These are phyloP conservation scores for Cyprinus carpio DNA, from an alignment of 2,113 vertebrate species.

Conservation along the genomic window DNA sequence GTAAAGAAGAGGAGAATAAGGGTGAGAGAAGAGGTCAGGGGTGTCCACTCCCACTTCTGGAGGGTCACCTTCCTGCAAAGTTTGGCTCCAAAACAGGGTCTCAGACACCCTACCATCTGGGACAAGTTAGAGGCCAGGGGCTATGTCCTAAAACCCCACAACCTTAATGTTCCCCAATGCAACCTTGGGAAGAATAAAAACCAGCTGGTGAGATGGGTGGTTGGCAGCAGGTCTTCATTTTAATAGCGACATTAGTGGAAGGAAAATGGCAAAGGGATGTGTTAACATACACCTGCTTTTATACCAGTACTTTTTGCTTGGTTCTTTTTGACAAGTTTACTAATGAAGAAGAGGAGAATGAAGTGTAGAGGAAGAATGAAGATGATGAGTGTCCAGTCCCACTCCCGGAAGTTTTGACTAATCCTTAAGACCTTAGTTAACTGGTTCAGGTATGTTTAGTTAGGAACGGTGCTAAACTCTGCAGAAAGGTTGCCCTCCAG, in stretches of 20 bases:
- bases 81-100: background rate
- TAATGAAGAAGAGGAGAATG: background rate
- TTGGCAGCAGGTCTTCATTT: no score
- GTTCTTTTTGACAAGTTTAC: background rate
- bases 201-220: no score
- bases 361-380: background rate
- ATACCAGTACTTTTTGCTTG: background rate
- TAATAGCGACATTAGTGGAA: background rate
- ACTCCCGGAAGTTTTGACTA: background rate
- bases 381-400: background rate
- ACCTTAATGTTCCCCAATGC: background rate
- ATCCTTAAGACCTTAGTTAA: background rate
- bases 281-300: background rate
- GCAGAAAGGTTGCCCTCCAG: background rate
- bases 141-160: background rate
- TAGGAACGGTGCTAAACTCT: background rate
- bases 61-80: background rate
- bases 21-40: background rate
- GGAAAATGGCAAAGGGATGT: background rate
- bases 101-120: no score
- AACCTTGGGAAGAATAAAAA: background rate
- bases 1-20: background rate
- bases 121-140: background rate
- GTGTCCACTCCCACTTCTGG: background rate
- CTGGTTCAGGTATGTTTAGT: background rate